A percentile compares a stretch with the other conserved stretches of the same genome.
Conservation (phyloP, 2,888 invertebrate species). For the Agrochola macilenta region DNA sequence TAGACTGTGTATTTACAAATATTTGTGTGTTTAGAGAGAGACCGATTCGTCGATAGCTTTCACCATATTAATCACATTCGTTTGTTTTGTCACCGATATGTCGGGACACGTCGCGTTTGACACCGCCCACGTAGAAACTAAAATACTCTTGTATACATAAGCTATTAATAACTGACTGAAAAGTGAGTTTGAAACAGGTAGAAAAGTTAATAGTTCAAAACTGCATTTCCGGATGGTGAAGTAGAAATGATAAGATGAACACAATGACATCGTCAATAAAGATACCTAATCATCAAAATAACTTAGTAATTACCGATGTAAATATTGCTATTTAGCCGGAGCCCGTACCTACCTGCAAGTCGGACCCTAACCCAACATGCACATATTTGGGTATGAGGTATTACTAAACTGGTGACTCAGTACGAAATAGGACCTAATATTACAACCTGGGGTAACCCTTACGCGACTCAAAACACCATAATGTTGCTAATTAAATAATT, state of each 20-base stretch:
- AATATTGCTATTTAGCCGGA: neutral
- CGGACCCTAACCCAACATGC: too few species aligned
- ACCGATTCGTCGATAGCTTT: conserved; percentile 52
- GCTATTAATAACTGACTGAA: conserved; percentile 38
- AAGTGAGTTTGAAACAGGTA: conserved; percentile 17
- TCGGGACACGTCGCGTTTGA: conserved; percentile 27
- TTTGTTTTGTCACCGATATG: conserved; percentile 54
- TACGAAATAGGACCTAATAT: conserved; percentile 10
- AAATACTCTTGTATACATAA: conserved; percentile 32
- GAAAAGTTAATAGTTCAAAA: too few species aligned
- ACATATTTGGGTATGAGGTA: neutral
- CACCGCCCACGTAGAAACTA: conserved; percentile 37
- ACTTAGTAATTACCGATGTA: neutral
- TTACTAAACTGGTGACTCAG: neutral
- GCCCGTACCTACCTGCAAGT: neutral
- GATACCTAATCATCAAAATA: neutral
- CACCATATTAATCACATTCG: conserved; percentile 54
- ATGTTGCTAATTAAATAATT: neutral
- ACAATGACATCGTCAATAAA: neutral
- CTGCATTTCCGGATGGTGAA: too few species aligned
- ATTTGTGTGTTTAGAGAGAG: conserved; percentile 44
- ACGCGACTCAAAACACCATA: neutral
- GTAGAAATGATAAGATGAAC: too few species aligned
- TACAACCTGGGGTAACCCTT: neutral
- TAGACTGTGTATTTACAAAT: conserved; percentile 51